Evolutionary conservation across 2,888 invertebrate genomes (phyloP), one percentile per base, ranked within the genome.

Genomic region (Drosophila putrida): DNA sequence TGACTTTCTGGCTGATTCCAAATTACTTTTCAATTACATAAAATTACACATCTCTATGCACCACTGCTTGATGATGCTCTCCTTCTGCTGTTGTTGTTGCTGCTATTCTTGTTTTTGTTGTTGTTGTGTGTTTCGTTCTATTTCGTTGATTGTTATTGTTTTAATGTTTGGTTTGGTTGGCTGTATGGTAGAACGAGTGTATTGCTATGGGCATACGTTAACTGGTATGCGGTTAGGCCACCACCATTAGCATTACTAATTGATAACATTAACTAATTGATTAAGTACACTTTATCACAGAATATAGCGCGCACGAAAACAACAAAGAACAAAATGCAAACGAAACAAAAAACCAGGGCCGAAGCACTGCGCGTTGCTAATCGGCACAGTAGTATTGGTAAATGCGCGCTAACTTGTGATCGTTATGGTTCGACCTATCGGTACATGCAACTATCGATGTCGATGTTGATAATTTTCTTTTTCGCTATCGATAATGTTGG

Each of bases 201-300:
- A 3, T 15, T 36, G 39, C 35, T 58, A 53, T 39, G 31, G 9
- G 55, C 75, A 72, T 72, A 55, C 59, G 54, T 50, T 55, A 38
- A 39, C 20, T 39, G 62, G 49, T 46, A 38, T 63, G 69, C 49
- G 38, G 39, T 64, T 61, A 25, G 54, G 60, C 54, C 47, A 35
- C 43, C 31, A 67, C 71, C 60, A n/a, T 51, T 58, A 71, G 60
- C 82, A 75, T 81, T 67, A 69, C 71, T 64, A 62, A 81, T 78
- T 84, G 82, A 85, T 70, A 82, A 70, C 76, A 78, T 75, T 57
- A 62, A 79, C 54, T 68, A 82, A 67, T 55, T 67, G 66, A 51
- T 83, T 87, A 87, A 82, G 81, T 82, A 82, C 84, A 81, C 84
- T 84, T 82, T 82, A 82, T 82, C 81, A 83, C 84, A 87, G 81